Evolutionary conservation across 2,797 vertebrate genomes (phyloP).

Genomic region (Lutjanus campechanus): DNA sequence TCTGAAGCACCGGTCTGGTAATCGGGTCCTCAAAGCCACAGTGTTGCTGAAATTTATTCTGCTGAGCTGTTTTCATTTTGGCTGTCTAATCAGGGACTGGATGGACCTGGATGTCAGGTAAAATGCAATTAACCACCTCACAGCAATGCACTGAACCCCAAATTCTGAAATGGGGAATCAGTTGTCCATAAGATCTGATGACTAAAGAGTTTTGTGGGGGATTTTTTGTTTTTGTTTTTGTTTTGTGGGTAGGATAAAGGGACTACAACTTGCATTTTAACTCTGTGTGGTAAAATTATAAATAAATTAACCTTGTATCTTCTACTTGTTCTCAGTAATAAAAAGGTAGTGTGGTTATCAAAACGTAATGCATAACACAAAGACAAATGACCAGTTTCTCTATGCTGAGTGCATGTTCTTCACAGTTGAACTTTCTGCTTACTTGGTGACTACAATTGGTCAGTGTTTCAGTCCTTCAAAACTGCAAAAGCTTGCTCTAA

Average conservation of each 20-base stretch:
- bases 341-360: background rate
- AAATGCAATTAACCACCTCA: background rate
- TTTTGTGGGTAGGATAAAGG: background rate
- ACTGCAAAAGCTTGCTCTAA: no score
- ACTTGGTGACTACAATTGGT: no score
- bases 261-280: no score
- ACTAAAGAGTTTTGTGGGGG: background rate
- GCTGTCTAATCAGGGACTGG: background rate
- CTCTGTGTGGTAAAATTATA: no score
- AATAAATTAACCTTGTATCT: no score
- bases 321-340: background rate
- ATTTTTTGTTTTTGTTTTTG: background rate
- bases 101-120: background rate
- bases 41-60: background rate
- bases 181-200: background rate
- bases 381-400: background rate
- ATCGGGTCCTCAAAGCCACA: background rate
- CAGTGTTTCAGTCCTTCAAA: no score
- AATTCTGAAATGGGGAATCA: background rate
- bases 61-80: conserved; percentile 7
- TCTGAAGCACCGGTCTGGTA: background rate
- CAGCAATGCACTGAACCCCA: background rate
- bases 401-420: background rate
- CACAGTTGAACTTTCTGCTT: background rate
- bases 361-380: background rate